Conservation (phyloP, 2,797 vertebrate genomes). For the Furcifer pardalis region DNA sequence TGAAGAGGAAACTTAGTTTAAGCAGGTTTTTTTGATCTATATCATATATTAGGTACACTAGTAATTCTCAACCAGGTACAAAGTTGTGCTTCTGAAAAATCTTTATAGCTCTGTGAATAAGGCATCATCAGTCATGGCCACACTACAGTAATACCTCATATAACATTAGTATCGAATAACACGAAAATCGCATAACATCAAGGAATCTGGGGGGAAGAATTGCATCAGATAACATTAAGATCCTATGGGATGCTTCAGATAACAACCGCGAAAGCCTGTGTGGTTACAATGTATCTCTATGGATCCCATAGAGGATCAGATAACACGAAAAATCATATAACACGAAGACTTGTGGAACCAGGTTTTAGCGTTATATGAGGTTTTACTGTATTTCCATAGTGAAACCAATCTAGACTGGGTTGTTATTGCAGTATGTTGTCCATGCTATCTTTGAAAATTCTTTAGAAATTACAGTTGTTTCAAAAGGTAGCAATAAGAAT, state of each 20-base stretch:
- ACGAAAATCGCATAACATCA: no score
- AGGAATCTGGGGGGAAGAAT: no score
- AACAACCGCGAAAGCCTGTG: no score
- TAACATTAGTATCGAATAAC: no score
- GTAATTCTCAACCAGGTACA: background rate
- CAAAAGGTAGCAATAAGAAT: background rate
- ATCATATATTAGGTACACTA: background rate
- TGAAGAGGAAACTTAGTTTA: background rate
- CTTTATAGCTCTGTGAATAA: background rate
- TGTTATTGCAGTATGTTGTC: background rate
- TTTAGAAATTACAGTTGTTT: background rate
- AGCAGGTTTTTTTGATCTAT: background rate
- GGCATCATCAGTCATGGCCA: background rate
- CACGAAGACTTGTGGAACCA: no score
- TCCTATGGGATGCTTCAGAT: no score
- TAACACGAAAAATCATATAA: no score
- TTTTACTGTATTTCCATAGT: background rate
- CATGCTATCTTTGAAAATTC: background rate
- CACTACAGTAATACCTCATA: background rate
- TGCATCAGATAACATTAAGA: no score
- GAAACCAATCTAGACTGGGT: background rate
- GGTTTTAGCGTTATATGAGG: no score
- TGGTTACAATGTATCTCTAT: no score
- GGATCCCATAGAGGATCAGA: no score
- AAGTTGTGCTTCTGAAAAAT: background rate